Evolutionary conservation across 2,113 vertebrate genomes (phyloP).

Genomic region (Plectropomus leopardus): DNA sequence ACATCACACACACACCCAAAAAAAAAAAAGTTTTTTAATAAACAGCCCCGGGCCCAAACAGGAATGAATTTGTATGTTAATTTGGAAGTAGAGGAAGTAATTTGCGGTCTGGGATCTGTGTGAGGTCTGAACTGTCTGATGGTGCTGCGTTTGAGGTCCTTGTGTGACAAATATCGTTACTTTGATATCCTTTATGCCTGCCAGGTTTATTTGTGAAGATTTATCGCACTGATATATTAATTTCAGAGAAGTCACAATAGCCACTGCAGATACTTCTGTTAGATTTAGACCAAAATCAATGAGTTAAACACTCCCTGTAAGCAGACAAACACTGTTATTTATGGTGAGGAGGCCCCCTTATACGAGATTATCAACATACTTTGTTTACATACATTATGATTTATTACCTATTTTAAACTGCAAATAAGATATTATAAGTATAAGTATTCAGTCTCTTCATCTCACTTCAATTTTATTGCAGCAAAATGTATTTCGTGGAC

Average conservation of each 20-base stretch:
- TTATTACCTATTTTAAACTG: no score
- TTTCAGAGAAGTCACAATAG: not conserved
- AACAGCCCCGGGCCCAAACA: constrained; percentile 21
- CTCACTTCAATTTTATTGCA: no score
- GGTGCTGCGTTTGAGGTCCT: not conserved
- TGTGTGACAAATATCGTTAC: not conserved
- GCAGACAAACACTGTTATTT: not conserved
- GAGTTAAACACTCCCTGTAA: not conserved
- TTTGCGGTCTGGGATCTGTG: not conserved
- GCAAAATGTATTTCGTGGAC: no score
- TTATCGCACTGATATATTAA: not conserved
- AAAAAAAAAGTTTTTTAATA: not conserved
- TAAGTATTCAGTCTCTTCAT: no score
- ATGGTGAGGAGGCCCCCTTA: no score
- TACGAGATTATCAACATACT: no score
- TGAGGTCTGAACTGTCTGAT: not conserved
- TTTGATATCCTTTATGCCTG: not conserved
- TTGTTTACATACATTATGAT: no score
- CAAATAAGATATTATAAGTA: no score
- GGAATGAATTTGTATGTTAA: not conserved
- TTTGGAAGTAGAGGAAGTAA: not conserved
- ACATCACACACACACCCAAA: not conserved
- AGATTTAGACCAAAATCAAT: not conserved
- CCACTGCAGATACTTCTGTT: not conserved
- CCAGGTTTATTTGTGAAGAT: not conserved